These are phyloP conservation scores for Potamilus streckersoni DNA, from an alignment of 1,140 invertebrate genomes.

Conservation along the genomic window DNA sequence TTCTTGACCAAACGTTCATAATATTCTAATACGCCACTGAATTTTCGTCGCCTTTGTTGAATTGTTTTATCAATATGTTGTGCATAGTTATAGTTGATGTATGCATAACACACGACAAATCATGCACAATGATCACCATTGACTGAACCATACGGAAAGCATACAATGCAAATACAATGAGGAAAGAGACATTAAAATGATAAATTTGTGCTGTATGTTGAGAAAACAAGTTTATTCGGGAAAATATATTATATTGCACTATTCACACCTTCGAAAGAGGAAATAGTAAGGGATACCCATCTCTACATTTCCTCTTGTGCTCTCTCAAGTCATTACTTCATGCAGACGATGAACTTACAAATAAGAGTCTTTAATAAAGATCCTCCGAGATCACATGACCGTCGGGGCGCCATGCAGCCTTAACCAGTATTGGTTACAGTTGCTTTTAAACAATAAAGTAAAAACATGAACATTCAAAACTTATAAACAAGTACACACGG, in stretches of 20 bases:
- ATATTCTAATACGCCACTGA: too few species aligned
- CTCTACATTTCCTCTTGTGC: slow-evolving; percentile 34
- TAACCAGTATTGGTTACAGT: slow-evolving; percentile 47
- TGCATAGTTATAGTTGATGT: too few species aligned
- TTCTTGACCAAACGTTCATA: too few species aligned
- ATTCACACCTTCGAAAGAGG: slow-evolving; percentile 37
- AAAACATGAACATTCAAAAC: slow-evolving; percentile 29
- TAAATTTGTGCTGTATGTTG: slow-evolving; percentile 4
- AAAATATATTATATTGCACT: slow-evolving; percentile 48
- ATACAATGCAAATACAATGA: too few species aligned
- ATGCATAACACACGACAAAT: too few species aligned
- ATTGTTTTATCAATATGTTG: too few species aligned
- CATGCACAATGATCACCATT: too few species aligned
- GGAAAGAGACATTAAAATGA: background rate
- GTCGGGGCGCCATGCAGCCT: slow-evolving; percentile 31
- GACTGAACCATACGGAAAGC: too few species aligned
- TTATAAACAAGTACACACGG: slow-evolving; percentile 32
- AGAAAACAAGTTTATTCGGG: slow-evolving; percentile 34
- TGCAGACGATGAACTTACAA: slow-evolving; percentile 14
- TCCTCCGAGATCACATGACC: slow-evolving; percentile 4
- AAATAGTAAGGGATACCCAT: slow-evolving; percentile 47
- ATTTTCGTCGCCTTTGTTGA: too few species aligned
- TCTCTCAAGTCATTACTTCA: slow-evolving; percentile 19
- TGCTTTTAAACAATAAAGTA: slow-evolving; percentile 28
- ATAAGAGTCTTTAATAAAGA: slow-evolving; percentile 11